Percentiles rank a stretch among this genome's conserved stretches.
Evolutionary conservation across 35 echinoderm and acorn worm species (phyloP).

Genomic region (Nesometra sesokonis): DNA sequence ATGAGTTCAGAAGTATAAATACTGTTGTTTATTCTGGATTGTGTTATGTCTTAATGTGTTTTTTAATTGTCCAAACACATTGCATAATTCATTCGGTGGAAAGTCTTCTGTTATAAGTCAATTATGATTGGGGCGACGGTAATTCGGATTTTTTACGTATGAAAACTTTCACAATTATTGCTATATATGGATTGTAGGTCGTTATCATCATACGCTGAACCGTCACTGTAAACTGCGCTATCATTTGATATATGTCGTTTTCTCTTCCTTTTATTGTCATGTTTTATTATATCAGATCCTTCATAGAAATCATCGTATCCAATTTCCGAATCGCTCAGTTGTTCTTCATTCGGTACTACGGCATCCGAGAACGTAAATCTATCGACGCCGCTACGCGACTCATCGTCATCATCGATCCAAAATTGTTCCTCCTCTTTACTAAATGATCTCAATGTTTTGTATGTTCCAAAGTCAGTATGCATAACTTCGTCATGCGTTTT

Average conservation of each 20-base stretch:
- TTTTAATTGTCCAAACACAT: background rate
- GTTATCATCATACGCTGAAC: background rate
- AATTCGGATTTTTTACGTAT: no score
- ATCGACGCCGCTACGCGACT: background rate
- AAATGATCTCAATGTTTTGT: background rate
- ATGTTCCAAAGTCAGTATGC: background rate
- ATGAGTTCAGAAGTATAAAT: background rate
- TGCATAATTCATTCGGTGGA: background rate
- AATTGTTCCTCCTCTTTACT: background rate
- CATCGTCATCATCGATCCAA: background rate
- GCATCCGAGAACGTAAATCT: background rate
- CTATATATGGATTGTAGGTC: background rate
- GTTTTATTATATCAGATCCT: background rate
- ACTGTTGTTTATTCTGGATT: background rate
- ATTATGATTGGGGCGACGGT: no score
- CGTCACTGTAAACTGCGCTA: background rate
- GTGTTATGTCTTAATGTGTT: background rate
- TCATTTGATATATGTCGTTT: background rate
- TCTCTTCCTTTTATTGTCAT: background rate
- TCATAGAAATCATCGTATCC: background rate
- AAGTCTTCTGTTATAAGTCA: no score
- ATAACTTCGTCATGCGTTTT: background rate
- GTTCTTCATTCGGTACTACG: background rate
- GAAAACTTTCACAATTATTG: background rate
- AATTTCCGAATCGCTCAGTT: background rate